Evolutionary conservation across 2,888 invertebrate genomes (phyloP).

Genomic region (Apotomis turbidana): DNA sequence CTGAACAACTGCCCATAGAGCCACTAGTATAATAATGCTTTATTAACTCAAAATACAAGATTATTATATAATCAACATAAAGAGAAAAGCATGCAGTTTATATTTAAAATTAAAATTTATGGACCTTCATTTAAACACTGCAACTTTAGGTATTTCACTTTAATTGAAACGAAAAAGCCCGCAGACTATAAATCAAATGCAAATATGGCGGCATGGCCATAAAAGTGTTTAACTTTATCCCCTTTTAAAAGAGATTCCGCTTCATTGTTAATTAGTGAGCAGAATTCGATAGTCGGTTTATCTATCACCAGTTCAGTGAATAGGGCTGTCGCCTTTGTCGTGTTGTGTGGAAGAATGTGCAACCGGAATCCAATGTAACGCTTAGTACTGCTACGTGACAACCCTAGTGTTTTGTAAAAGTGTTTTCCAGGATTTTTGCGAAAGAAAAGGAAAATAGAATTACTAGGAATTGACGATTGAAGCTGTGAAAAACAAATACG

Average conservation of each 20-base stretch:
- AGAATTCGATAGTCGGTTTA: slow-evolving; percentile 35
- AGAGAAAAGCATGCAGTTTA: neutral
- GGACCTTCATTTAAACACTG: slow-evolving; percentile 9
- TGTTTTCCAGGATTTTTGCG: slow-evolving; percentile 8
- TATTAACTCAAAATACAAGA: neutral
- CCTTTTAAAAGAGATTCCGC: slow-evolving; percentile 15
- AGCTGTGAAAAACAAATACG: too few species aligned
- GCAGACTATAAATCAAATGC: slow-evolving; percentile 23
- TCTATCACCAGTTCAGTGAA: slow-evolving; percentile 32
- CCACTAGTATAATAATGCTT: neutral
- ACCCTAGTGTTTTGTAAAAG: slow-evolving; percentile 15
- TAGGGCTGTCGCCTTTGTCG: slow-evolving; percentile 20
- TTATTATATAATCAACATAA: neutral
- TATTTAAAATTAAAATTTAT: slow-evolving; percentile 9
- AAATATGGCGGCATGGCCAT: slow-evolving; percentile 20
- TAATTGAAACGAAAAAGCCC: slow-evolving; percentile 27
- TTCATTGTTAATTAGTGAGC: slow-evolving; percentile 34
- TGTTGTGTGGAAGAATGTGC: slow-evolving; percentile 22
- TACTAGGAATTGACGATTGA: neutral
- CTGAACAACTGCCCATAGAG: too few species aligned
- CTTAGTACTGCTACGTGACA: slow-evolving; percentile 16
- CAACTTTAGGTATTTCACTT: slow-evolving; percentile 15
- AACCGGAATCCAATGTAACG: slow-evolving; percentile 18
- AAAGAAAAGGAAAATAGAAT: neutral
- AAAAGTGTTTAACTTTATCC: slow-evolving; percentile 29